Percentiles rank a stretch among this genome's conserved stretches.
These are phyloP conservation scores for Rachycentron canadum DNA, from an alignment of 2,797 vertebrate species.

Conservation along the genomic window DNA sequence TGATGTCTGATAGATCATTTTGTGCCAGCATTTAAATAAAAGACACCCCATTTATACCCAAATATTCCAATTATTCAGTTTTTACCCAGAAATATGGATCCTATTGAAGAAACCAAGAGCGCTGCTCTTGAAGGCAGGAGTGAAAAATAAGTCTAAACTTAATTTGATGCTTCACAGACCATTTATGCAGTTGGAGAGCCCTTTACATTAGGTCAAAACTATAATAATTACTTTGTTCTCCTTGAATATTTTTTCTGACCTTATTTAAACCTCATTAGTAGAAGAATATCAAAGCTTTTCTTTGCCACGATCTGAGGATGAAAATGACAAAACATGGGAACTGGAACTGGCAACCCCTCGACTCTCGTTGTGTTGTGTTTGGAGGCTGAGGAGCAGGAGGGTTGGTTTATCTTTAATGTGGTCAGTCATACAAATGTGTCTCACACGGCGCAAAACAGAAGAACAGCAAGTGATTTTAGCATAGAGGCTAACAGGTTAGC, in stretches of 20 bases:
- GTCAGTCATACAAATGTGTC: too few relatives aligned
- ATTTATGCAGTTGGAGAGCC: background rate
- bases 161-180: constrained; percentile 18
- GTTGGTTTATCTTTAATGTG: too few relatives aligned
- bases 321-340: constrained; percentile 5
- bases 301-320: background rate
- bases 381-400: too few relatives aligned
- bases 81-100: constrained; percentile 6
- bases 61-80: background rate
- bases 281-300: background rate
- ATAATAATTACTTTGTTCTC: background rate
- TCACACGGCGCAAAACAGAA: too few relatives aligned
- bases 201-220: background rate
- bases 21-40: constrained; percentile 9
- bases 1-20: constrained; percentile 7
- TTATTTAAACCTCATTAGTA: constrained; percentile 26
- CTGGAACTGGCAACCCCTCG: too few relatives aligned
- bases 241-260: constrained; percentile 5
- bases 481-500: too few relatives aligned
- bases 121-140: background rate
- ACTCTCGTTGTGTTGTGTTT: too few relatives aligned
- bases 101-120: background rate
- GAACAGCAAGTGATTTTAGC: too few relatives aligned
- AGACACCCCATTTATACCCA: constrained; percentile 17
- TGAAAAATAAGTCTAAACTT: background rate